Percentiles rank a stretch among this genome's conserved stretches.
These are phyloP conservation scores for Laticauda laticaudata DNA, from an alignment of 2,113 vertebrate genomes.

Conservation along the genomic window DNA sequence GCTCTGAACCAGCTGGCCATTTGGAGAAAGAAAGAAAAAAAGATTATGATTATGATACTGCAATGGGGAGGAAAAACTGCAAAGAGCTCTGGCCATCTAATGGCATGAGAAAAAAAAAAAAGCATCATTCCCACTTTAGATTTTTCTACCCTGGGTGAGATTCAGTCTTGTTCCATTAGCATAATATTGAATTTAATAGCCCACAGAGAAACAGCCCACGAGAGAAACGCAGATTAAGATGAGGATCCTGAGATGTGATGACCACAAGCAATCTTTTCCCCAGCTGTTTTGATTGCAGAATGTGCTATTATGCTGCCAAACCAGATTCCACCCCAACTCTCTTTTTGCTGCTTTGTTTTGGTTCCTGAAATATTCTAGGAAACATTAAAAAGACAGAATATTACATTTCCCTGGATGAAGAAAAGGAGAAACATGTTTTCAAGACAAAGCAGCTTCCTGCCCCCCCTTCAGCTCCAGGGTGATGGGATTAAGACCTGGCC, in stretches of 20 bases:
- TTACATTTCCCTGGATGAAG: too few species aligned
- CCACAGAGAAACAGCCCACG: background rate
- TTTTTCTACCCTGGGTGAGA: background rate
- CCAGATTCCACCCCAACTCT: background rate
- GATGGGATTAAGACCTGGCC: too few species aligned
- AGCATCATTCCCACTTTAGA: background rate
- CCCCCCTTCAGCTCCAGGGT: too few species aligned
- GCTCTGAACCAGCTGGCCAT: background rate
- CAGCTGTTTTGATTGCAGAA: background rate
- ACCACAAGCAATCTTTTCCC: background rate
- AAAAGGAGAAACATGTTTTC: too few species aligned
- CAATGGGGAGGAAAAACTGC: background rate
- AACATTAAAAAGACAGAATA: too few species aligned
- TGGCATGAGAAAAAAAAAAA: background rate
- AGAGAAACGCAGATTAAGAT: background rate
- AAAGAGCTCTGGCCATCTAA: background rate
- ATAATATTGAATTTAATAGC: constrained; percentile 14
- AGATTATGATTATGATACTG: background rate
- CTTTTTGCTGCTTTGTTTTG: background rate
- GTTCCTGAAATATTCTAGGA: background rate
- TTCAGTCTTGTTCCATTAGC: background rate
- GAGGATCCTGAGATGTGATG: background rate
- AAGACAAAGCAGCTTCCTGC: too few species aligned
- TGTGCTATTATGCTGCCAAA: background rate
- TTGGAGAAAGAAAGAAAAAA: background rate